Conservation (phyloP, 2,797 vertebrate genomes). For the Parauchenoglanis ngamensis region DNA sequence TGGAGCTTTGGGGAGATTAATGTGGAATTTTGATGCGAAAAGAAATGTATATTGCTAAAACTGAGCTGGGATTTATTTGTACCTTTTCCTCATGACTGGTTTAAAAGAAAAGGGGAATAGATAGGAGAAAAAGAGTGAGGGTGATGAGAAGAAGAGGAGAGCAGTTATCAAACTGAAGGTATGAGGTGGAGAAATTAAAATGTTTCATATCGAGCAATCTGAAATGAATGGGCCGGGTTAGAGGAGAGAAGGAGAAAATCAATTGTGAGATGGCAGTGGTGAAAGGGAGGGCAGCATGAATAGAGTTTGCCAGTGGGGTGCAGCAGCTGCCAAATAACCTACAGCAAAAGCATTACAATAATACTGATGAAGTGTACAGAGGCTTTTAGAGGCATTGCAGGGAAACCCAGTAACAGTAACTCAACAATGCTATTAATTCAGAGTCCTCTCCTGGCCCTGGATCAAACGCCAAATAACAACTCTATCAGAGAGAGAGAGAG, state of each 20-base stretch:
- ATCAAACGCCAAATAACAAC: constrained; percentile 58
- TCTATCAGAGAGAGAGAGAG: constrained; percentile 41
- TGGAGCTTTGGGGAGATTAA: constrained; percentile 20
- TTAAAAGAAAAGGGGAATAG: constrained; percentile 69
- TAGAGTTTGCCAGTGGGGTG: constrained; percentile 95
- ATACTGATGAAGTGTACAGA: constrained; percentile 91
- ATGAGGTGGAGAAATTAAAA: constrained; percentile 94
- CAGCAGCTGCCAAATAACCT: constrained; percentile 96
- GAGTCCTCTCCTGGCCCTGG: constrained; percentile 71
- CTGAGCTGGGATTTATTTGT: constrained; percentile 53
- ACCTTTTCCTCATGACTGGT: constrained; percentile 83
- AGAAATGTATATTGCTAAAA: background rate
- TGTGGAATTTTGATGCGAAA: constrained; percentile 35
- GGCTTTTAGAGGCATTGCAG: constrained; percentile 86
- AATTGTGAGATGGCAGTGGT: constrained; percentile 88
- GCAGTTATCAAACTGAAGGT: constrained; percentile 77
- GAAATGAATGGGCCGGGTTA: constrained; percentile 83
- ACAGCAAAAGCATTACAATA: constrained; percentile 96
- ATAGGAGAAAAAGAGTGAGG: constrained; percentile 46
- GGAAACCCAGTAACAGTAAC: constrained; percentile 82
- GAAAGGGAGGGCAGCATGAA: constrained; percentile 90
- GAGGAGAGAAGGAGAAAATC: constrained; percentile 87
- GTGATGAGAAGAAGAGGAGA: constrained; percentile 36
- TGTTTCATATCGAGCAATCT: constrained; percentile 94
- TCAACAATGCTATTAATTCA: constrained; percentile 83